Evolutionary conservation across 1,140 invertebrate species (phyloP).

Genomic region (Solenopsis invicta): DNA sequence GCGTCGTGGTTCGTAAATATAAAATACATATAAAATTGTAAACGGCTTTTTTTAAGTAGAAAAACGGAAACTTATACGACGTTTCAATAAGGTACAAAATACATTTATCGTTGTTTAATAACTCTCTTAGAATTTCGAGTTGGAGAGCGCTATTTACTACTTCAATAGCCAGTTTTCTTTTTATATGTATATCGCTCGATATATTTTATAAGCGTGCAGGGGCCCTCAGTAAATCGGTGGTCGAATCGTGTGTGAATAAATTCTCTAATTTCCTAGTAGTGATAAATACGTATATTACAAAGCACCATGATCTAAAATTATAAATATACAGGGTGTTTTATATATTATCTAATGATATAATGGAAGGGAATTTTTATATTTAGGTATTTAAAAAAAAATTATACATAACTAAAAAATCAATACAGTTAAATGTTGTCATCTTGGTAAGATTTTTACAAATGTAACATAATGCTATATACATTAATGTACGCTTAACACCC

Average conservation of each 20-base stretch:
- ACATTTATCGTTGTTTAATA: slow-evolving; percentile 77
- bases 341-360: slow-evolving; percentile 25
- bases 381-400: not conserved
- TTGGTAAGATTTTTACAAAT: slow-evolving; percentile 45
- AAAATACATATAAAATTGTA: slow-evolving; percentile 82
- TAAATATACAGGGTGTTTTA: slow-evolving; percentile 70
- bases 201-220: slow-evolving; percentile 70
- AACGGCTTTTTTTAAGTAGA: slow-evolving; percentile 66
- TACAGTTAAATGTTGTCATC: slow-evolving; percentile 11
- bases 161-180: slow-evolving; percentile 15
- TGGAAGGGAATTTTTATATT: slow-evolving; percentile 2
- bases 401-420: not conserved
- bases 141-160: slow-evolving; percentile 7
- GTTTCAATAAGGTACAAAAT: slow-evolving; percentile 80
- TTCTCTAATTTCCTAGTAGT: slow-evolving; percentile 64
- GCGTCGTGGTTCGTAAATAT: slow-evolving; percentile 64
- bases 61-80: slow-evolving; percentile 76
- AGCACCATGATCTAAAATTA: slow-evolving; percentile 77
- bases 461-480: slow-evolving; percentile 34
- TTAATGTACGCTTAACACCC: slow-evolving; percentile 66
- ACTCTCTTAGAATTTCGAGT: slow-evolving; percentile 60
- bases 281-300: slow-evolving; percentile 79
- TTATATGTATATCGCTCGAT: slow-evolving; percentile 29
- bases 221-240: slow-evolving; percentile 73
- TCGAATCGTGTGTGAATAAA: slow-evolving; percentile 67